These are phyloP conservation scores for Linnaemya tessellans DNA, from an alignment of 2,888 invertebrate genomes.

Conservation along the genomic window DNA sequence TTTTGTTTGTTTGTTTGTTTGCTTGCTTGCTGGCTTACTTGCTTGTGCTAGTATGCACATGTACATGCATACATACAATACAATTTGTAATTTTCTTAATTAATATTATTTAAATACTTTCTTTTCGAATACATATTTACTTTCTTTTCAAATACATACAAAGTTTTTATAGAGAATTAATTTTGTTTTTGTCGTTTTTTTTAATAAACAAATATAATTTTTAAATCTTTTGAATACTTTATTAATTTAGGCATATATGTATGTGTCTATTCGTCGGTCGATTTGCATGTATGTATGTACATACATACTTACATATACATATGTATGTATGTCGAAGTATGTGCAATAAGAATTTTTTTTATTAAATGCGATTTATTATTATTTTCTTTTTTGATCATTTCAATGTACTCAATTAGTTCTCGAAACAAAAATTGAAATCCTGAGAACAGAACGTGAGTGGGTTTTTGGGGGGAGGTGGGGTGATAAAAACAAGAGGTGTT, in stretches of 20 bases:
- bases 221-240: slow-evolving; percentile 14
- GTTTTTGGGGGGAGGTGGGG: no score
- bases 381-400: slow-evolving; percentile 46
- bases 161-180: background rate
- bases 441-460: background rate
- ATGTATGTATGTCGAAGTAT: slow-evolving; percentile 12
- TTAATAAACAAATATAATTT: slow-evolving; percentile 27
- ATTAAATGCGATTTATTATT: slow-evolving; percentile 58
- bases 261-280: slow-evolving; percentile 3
- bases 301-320: background rate
- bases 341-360: slow-evolving; percentile 54
- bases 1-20: slow-evolving; percentile 48
- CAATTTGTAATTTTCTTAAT: slow-evolving; percentile 11
- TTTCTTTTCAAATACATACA: slow-evolving; percentile 18
- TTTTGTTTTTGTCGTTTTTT: slow-evolving; percentile 8
- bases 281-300: slow-evolving; percentile 30
- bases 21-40: slow-evolving; percentile 55
- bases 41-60: slow-evolving; percentile 66
- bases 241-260: background rate
- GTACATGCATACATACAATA: slow-evolving; percentile 50
- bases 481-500: background rate
- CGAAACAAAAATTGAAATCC: slow-evolving; percentile 34
- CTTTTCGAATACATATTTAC: slow-evolving; percentile 8
- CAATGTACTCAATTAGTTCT: slow-evolving; percentile 51
- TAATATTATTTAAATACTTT: background rate